These are phyloP conservation scores for Catotricha subobsoleta DNA, from an alignment of 2,888 invertebrate species.

Conservation along the genomic window DNA sequence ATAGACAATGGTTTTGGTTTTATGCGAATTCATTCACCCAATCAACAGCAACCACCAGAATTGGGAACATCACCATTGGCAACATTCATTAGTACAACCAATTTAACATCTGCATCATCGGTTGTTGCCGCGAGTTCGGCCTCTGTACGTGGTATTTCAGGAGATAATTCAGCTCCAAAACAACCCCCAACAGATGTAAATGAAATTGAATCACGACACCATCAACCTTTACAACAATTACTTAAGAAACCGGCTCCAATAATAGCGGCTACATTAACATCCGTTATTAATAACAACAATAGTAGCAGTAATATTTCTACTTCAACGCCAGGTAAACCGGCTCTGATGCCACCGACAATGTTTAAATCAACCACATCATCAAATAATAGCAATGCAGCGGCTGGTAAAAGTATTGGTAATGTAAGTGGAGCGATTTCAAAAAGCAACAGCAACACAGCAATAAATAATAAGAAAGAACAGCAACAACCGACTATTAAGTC, in stretches of 20 bases:
- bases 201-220: slow-evolving; percentile 7
- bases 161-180: not conserved
- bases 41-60: slow-evolving; percentile 13
- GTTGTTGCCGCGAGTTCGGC: no score
- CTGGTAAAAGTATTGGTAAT: slow-evolving; percentile 1
- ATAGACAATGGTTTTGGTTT: slow-evolving; percentile 36
- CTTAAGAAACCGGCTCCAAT: slow-evolving; percentile 9
- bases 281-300: no score
- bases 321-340: slow-evolving; percentile 40
- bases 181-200: slow-evolving; percentile 1
- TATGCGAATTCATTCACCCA: slow-evolving; percentile 37
- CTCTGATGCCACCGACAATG: slow-evolving; percentile 74
- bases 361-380: slow-evolving; percentile 41
- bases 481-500: not conserved
- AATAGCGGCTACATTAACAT: slow-evolving; percentile 11
- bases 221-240: slow-evolving; percentile 9
- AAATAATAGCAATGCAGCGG: not conserved
- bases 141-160: not conserved
- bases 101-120: slow-evolving; percentile 25
- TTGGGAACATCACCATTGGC: slow-evolving; percentile 36
- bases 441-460: not conserved
- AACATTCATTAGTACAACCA: slow-evolving; percentile 34
- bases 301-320: not conserved
- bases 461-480: not conserved
- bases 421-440: no score